Conservation (phyloP, 1,140 invertebrate species). For the Hyphantria cunea region DNA sequence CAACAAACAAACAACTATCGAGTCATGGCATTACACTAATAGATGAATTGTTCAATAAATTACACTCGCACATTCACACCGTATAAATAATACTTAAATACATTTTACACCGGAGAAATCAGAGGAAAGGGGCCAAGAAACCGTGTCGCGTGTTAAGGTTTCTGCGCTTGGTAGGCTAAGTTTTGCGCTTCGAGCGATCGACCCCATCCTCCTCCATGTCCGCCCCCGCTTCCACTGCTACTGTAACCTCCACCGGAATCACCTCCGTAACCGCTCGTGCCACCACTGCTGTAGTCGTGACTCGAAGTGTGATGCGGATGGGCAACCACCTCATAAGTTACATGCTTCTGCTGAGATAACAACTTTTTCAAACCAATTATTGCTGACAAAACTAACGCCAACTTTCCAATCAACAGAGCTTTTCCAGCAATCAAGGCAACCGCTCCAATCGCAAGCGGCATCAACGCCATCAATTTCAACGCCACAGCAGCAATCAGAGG, state of each 20-base stretch:
- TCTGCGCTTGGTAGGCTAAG: constrained; percentile 89
- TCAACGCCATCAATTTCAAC: constrained; percentile 89
- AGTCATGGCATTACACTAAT: constrained; percentile 15
- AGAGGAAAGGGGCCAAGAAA: constrained; percentile 54
- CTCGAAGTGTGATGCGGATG: constrained; percentile 89
- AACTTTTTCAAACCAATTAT: constrained; percentile 92
- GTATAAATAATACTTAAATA: constrained; percentile 40
- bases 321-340: constrained; percentile 92
- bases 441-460: constrained; percentile 89
- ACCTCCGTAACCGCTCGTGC: constrained; percentile 76
- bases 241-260: constrained; percentile 80
- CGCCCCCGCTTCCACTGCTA: constrained; percentile 75
- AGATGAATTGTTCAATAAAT: constrained; percentile 61
- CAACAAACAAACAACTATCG: constrained; percentile 19
- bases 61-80: constrained; percentile 52
- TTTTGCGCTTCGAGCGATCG: constrained; percentile 86
- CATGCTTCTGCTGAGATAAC: constrained; percentile 88
- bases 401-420: constrained; percentile 91
- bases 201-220: constrained; percentile 87
- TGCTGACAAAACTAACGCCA: constrained; percentile 90
- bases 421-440: constrained; percentile 93
- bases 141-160: constrained; percentile 75
- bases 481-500: constrained; percentile 88
- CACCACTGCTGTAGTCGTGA: constrained; percentile 82
- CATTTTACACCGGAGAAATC: constrained; percentile 56